Base-by-base conservation (phyloP, 2,113 vertebrate genomes). In the Arothron firmamentum region DNA sequence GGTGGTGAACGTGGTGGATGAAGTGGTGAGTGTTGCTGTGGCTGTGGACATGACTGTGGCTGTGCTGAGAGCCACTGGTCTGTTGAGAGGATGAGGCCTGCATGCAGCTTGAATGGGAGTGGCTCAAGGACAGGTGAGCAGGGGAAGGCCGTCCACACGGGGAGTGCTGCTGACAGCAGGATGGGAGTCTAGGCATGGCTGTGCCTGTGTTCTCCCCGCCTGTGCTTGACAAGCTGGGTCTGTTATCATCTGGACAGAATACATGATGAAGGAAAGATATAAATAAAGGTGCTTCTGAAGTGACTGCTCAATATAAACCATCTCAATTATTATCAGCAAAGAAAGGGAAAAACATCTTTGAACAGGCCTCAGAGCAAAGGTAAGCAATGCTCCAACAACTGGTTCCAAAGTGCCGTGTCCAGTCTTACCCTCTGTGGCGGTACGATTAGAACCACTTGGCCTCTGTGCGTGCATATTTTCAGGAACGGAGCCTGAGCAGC, bases 141-240 rank as follows among this genome's bases (percentile, higher is more conserved):
- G 95, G 94, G 21, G 96, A 91, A 19, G 94, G 91, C 65, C 94
- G 93, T 74, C 93, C 91, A 55, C 97, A 99, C 0, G 97, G 94
- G 6, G 97, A 97, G 86, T 99, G 97, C 85, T 98, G 96, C 51
- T 96, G 96, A 83, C 97, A 99, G 89, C 97, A 99, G 0, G 97
- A 96, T 2, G 97, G 97, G 42, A 99, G 90, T 74, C 97, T 88
- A 55, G 97, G 97, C 97, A 99, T 92, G 56, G 96, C 94, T 0
- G 93, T 87, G 69, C 94, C 92, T 3, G 92, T 87, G 20, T 85
- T 82, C 76, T 96, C 95, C 69, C 88, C 92, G 50, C 86, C 70
- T 0, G 90, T 76, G 43, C 82, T 91, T 58, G 93, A 90, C 58
- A 92, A 68, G 68, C 91, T 86, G 83, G 92, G 92, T 84, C 96